Base-by-base conservation (phyloP, 92 coral and sea anemone genomes). In the Zoanthus gigantus region DNA sequence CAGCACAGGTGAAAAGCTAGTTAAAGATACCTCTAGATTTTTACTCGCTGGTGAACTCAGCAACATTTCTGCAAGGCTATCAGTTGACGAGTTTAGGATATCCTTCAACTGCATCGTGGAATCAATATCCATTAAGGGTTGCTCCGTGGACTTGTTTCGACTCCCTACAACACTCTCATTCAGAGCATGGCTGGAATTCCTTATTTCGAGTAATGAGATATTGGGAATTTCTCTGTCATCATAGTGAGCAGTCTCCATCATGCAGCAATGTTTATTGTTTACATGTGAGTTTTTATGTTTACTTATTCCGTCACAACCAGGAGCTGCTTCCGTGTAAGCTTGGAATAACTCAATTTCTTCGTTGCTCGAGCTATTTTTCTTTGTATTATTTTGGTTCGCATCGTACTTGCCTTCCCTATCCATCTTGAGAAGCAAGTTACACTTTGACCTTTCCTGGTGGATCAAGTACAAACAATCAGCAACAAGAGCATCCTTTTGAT, bases 401-500 rank as follows among this genome's bases (percentile, higher is more conserved):
- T 6, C 31, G 69, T 29, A 16, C 56, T 23, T 32, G 31, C 37
- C 12, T 12, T 18, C 79, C 34, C 60, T 89, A 42, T 78, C 88
- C 78, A 91, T 32, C 14, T 71, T 89, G 14, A 31, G 57, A 71
- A 88, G 79, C 15, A 92, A 71, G 83, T 89, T 89, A 54, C 88
- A 44, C 82, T 82, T 90, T 6, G 74, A 92, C n/a, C 75, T 57
- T 54, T 89, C 83, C 95, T 92, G 83, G 52, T 77, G 80, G 47
- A 32, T 37, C 71, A 72, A 52, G 31, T 28, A 48, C 56, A 30
- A 2, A 46, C 46, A 29, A 9, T 75, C 44, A 23, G n/a, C 57
- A 53, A 61, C 31, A 54, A n/a, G 66, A 17, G 52, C 6, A 5
- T 29, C 29, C 31, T 16, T 50, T 50, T 50, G 9, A 11, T 50